A percentile compares a stretch with the other conserved stretches of the same genome.
phyloP scores from a whole-genome alignment of 1,140 invertebrate species.

The Bilobella aurantiaca region DNA sequence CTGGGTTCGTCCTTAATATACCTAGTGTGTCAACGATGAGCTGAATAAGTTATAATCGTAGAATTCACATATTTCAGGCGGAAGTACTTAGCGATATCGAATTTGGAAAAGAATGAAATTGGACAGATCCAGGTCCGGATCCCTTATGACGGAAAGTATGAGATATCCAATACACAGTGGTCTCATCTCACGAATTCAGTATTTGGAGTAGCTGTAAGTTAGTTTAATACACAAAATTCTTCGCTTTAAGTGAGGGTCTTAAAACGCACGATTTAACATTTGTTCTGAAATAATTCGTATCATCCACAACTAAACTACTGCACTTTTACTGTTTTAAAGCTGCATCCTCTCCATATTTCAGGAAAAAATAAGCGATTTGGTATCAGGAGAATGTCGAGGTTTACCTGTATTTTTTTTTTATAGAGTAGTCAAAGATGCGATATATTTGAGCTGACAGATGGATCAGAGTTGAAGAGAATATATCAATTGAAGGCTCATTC shows the following conservation, averaged over 20 bases:
- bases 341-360: no score
- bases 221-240: background rate
- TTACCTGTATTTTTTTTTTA: slow-evolving; percentile 21
- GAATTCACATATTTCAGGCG: slow-evolving; percentile 47
- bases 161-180: slow-evolving; percentile 83
- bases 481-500: slow-evolving; percentile 74
- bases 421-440: slow-evolving; percentile 75
- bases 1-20: slow-evolving; percentile 52
- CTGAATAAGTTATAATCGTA: slow-evolving; percentile 8
- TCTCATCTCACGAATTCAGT: slow-evolving; percentile 59
- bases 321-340: no score
- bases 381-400: no score
- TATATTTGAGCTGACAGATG: slow-evolving; percentile 60
- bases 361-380: no score
- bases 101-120: slow-evolving; percentile 54
- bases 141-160: slow-evolving; percentile 81
- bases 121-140: slow-evolving; percentile 44
- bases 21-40: slow-evolving; percentile 5
- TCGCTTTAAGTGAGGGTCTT: background rate
- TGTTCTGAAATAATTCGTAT: no score
- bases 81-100: slow-evolving; percentile 68
- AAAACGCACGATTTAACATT: background rate
- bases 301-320: no score
- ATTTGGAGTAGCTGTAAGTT: slow-evolving; percentile 78
- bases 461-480: slow-evolving; percentile 53